Percentiles rank a stretch among this genome's conserved stretches.
phyloP scores from a whole-genome alignment of 2,113 vertebrate genomes.

The Archocentrus centrarchus region DNA sequence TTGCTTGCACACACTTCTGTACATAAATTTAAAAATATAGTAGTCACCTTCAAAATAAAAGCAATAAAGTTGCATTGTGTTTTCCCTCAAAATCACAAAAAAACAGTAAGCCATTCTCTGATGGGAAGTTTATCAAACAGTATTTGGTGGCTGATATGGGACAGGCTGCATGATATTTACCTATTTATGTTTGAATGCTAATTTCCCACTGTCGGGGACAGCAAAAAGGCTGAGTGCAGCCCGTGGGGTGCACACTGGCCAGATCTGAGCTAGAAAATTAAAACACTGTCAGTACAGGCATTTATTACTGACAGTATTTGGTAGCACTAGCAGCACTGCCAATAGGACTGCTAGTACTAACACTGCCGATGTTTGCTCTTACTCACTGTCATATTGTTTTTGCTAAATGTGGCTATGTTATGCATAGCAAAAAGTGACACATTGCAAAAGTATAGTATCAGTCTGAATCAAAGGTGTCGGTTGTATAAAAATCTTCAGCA shows the following conservation, averaged over 20 bases:
- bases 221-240: neutral
- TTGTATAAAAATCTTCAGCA: conserved; percentile 21
- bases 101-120: too few relatives aligned
- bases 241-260: neutral
- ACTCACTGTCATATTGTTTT: neutral
- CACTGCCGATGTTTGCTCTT: neutral
- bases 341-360: neutral
- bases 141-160: too few relatives aligned
- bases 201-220: neutral
- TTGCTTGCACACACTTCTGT: too few relatives aligned
- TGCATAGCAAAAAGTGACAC: conserved; percentile 3
- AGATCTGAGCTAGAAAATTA: neutral
- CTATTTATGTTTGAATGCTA: neutral
- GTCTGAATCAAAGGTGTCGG: neutral
- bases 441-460: neutral
- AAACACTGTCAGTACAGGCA: neutral
- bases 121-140: too few relatives aligned
- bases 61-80: too few relatives aligned
- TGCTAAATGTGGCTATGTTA: neutral
- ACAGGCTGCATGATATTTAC: neutral
- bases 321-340: neutral
- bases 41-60: too few relatives aligned
- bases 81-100: neutral
- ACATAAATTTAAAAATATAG: too few relatives aligned
- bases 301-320: neutral